A percentile compares a stretch with the other conserved stretches of the same genome.
Conservation (phyloP, 2,888 invertebrate species). For the Bugulina stolonifera region DNA sequence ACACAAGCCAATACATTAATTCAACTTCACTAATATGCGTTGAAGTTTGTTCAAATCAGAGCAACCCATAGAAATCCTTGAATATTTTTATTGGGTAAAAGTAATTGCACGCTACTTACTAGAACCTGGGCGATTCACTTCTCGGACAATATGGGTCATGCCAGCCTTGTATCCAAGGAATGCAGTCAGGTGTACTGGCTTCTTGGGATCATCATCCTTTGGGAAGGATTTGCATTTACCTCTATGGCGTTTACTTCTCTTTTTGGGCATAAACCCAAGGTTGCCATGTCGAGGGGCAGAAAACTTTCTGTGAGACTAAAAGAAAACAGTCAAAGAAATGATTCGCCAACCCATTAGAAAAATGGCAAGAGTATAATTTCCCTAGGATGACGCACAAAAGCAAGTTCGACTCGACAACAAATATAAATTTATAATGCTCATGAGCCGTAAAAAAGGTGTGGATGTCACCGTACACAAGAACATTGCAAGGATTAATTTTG, state of each 20-base stretch:
- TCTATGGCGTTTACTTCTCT: slow-evolving; percentile 88
- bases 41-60: too few species aligned
- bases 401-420: too few species aligned
- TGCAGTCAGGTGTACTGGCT: slow-evolving; percentile 94
- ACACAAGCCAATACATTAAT: too few species aligned
- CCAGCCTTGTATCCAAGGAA: slow-evolving; percentile 99
- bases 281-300: slow-evolving; percentile 99
- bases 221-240: slow-evolving; percentile 99
- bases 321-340: slow-evolving; percentile 28
- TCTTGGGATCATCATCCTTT: slow-evolving; percentile 90
- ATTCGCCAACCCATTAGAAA: too few species aligned
- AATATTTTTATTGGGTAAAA: too few species aligned
- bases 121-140: slow-evolving; percentile 96
- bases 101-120: slow-evolving; percentile 64
- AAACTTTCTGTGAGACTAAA: slow-evolving; percentile 98
- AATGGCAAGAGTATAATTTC: too few species aligned
- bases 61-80: too few species aligned
- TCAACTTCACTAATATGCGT: too few species aligned
- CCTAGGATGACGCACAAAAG: too few species aligned
- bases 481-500: not conserved
- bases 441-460: too few species aligned
- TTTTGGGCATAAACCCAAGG: slow-evolving; percentile 99
- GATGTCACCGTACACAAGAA: not conserved
- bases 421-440: too few species aligned
- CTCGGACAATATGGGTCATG: slow-evolving; percentile 98